These are phyloP conservation scores for Tenthredo notha DNA, from an alignment of 2,888 invertebrate genomes.

Conservation along the genomic window DNA sequence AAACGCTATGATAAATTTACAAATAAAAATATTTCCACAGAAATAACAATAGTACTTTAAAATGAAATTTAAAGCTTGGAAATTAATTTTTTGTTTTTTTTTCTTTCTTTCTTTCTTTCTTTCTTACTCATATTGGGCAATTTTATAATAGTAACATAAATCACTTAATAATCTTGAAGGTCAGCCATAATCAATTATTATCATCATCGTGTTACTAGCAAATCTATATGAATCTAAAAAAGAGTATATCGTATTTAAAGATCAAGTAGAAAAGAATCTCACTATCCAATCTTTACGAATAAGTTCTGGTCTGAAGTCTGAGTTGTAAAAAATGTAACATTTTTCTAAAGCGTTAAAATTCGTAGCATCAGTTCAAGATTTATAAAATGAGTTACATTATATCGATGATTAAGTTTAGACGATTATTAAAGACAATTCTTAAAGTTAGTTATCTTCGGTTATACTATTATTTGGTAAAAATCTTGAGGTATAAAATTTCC, in stretches of 20 bases:
- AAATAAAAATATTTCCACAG: slow-evolving; percentile 17
- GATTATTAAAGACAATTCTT: slow-evolving; percentile 14
- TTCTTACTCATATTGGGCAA: not conserved
- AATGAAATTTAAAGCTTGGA: not conserved
- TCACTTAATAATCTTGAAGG: slow-evolving; percentile 1
- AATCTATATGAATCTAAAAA: not conserved
- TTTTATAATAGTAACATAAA: slow-evolving; percentile 4
- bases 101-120: not conserved
- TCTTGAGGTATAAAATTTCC: slow-evolving; percentile 43
- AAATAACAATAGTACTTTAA: slow-evolving; percentile 9
- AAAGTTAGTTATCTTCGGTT: slow-evolving; percentile 29
- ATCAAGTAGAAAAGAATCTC: not conserved
- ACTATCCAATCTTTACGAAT: not conserved
- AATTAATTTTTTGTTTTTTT: not conserved
- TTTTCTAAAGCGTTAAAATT: not conserved
- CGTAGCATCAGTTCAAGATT: slow-evolving; percentile 8
- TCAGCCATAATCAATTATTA: slow-evolving; percentile 4
- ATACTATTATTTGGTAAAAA: slow-evolving; percentile 46
- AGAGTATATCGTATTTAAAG: not conserved
- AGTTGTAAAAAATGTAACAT: not conserved
- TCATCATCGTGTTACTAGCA: not conserved
- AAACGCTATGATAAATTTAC: slow-evolving; percentile 48
- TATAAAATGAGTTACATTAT: slow-evolving; percentile 3
- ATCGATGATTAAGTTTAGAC: slow-evolving; percentile 23
- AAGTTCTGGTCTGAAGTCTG: not conserved